Percentiles rank a stretch among this genome's conserved stretches.
These are phyloP conservation scores for Apodemia mormo DNA, from an alignment of 2,888 invertebrate species.

Conservation along the genomic window DNA sequence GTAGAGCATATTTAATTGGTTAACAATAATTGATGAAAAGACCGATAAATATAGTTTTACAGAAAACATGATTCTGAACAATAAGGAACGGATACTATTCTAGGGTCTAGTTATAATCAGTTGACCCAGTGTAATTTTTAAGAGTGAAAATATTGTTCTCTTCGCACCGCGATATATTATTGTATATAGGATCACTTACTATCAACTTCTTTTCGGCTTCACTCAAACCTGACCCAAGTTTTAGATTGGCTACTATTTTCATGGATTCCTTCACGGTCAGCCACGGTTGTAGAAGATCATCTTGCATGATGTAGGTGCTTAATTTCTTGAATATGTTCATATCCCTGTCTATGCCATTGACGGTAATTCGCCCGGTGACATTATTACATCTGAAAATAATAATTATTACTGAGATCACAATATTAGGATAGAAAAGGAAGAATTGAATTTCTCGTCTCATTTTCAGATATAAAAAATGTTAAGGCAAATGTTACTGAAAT, in stretches of 20 bases:
- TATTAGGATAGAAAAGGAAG: too few relatives aligned
- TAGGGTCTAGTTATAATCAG: too few relatives aligned
- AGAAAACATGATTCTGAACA: too few relatives aligned
- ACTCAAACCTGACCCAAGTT: constrained; percentile 83
- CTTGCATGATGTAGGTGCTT: constrained; percentile 92
- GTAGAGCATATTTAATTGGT: too few relatives aligned
- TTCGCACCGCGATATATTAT: neutral
- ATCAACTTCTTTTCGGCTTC: constrained; percentile 82
- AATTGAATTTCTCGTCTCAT: too few relatives aligned
- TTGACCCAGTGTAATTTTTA: too few relatives aligned
- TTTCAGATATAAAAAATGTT: too few relatives aligned
- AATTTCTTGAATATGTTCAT: constrained; percentile 87
- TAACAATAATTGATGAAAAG: too few relatives aligned
- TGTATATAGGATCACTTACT: constrained; percentile 69
- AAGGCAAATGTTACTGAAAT: too few relatives aligned
- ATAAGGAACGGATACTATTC: too few relatives aligned
- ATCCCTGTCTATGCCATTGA: constrained; percentile 86
- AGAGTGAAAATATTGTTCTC: neutral
- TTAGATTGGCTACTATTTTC: constrained; percentile 87
- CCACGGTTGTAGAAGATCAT: constrained; percentile 86
- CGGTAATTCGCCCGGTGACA: constrained; percentile 84
- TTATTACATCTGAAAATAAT: constrained; percentile 73
- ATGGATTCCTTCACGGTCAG: constrained; percentile 88
- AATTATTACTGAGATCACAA: too few relatives aligned
- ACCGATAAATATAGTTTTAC: too few relatives aligned